Evolutionary conservation across 1,140 invertebrate genomes (phyloP).

Genomic region (Zeugodacus cucurbitae): DNA sequence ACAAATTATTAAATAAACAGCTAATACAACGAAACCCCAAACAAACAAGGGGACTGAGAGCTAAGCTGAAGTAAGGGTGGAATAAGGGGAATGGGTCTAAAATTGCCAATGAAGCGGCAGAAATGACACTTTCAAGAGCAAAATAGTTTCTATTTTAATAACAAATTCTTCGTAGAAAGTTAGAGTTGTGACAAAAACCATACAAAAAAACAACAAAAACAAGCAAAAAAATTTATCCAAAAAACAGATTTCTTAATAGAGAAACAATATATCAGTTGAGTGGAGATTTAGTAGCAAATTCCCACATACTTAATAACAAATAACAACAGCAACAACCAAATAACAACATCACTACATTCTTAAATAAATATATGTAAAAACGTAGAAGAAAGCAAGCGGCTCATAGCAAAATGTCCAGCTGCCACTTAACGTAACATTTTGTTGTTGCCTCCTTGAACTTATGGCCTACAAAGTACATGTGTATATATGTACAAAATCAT

Average conservation of each 20-base stretch:
- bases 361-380: neutral
- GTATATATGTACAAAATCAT: neutral
- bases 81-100: too few relatives aligned
- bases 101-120: neutral
- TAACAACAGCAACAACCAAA: neutral
- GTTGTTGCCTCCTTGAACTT: constrained; percentile 12
- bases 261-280: neutral
- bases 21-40: neutral
- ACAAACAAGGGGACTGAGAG: neutral
- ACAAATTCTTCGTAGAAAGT: neutral
- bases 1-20: neutral
- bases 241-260: neutral
- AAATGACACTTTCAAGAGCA: neutral
- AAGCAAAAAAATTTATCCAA: neutral
- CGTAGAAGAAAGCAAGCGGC: neutral
- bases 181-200: neutral
- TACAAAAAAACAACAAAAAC: neutral
- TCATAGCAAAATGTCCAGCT: neutral
- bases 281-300: neutral
- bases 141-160: neutral
- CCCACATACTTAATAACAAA: neutral
- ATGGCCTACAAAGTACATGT: neutral
- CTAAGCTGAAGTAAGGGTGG: neutral
- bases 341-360: neutral
- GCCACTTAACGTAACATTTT: neutral